Evolutionary conservation across 1,140 invertebrate species (phyloP).

Genomic region (Aphelenchoides fujianensis): DNA sequence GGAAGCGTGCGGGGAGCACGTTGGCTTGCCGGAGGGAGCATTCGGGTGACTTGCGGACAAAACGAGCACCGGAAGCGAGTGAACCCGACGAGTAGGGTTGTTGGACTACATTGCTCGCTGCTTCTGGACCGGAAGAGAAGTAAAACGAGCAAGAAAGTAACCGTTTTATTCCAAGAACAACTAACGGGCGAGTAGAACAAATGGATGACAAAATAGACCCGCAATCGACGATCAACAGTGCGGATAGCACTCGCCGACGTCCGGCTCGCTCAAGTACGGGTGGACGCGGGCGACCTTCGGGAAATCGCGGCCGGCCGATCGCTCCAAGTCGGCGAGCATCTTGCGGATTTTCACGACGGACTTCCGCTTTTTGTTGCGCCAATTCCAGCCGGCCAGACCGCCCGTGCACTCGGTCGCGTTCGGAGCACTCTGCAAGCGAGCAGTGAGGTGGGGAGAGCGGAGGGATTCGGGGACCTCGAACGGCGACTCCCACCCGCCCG

Average conservation of each 20-base stretch:
- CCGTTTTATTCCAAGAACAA: too few species aligned
- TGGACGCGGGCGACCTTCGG: constrained; percentile 26
- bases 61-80: too few species aligned
- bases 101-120: too few species aligned
- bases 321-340: constrained; percentile 25
- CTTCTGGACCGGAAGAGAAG: too few species aligned
- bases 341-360: constrained; percentile 17
- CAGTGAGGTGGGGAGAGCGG: neutral
- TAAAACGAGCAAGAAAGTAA: too few species aligned
- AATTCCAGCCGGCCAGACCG: constrained; percentile 39
- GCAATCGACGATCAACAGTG: too few species aligned
- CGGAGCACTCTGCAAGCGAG: constrained; percentile 25
- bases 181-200: too few species aligned
- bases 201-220: too few species aligned
- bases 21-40: too few species aligned
- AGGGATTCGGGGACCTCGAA: constrained; percentile 26
- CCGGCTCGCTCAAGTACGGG: constrained; percentile 25
- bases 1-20: too few species aligned
- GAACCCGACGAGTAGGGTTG: too few species aligned
- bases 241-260: constrained; percentile 36
- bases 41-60: too few species aligned
- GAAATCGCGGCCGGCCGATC: constrained; percentile 3
- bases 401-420: constrained; percentile 39
- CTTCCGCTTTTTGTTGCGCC: constrained; percentile 37
- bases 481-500: constrained; percentile 14